Evolutionary conservation across 2,888 invertebrate species (phyloP), one percentile per base, ranked within the genome.

Genomic region (Chloroclystis v-ata): DNA sequence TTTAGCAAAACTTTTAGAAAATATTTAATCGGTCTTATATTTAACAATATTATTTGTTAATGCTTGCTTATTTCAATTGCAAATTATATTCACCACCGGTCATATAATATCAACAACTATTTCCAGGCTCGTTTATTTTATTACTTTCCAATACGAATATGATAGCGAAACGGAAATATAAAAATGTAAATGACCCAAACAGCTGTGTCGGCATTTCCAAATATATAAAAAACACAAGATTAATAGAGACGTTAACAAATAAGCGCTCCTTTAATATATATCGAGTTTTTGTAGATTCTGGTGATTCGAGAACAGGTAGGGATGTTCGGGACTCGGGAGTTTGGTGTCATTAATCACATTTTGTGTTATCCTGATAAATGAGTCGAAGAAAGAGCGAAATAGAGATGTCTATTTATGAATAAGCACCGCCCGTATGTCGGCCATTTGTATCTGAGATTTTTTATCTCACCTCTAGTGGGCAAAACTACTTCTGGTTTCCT

Each of bases 231-330:
- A 69, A 67, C 72, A 65, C 56, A 73, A 75, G 75, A 84, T 82
- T 79, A 78, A 85, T 83, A 74, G 62, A 84, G 81, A 82, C 75
- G 80, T 84, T 82, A 78, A 78, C 71, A 79, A 79, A 80, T 81
- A 75, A 73, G 72, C 69, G 69, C 25, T 49, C 40, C 68, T 60
- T 16, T 20, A 35, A 11, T 74, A 48, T 71, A 71, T 60, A 72
- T 72, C 65, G 65, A 72, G 63, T 75, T 80, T 80, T 80, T 78
- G 75, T 76, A 66, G 75, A n/a, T n/a, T n/a, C n/a, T n/a, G n/a
- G n/a, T n/a, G 74, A 71, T 68, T 73, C 76, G 76, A 75, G 69
- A 70, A 76, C 85, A 85, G 85, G 85, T 85, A 86, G 63, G 69
- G 64, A 33, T 43, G 43, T 38, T 43, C 39, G 28, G 39, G 42